phyloP scores from a whole-genome alignment of 2,888 invertebrate genomes.

The Creontiades dilutus region DNA sequence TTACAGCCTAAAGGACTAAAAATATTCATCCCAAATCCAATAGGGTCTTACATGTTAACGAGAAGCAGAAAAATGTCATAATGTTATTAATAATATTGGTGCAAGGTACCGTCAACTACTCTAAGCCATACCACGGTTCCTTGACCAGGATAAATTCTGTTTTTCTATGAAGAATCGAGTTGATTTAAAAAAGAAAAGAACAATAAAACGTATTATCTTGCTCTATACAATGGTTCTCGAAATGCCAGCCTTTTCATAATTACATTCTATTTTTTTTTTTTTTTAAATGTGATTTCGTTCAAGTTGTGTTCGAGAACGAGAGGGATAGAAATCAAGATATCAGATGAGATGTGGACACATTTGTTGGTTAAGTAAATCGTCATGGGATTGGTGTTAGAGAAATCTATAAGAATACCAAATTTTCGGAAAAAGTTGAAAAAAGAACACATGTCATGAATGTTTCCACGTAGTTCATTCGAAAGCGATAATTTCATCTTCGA shows the following conservation, averaged over 20 bases:
- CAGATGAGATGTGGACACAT: too few species aligned
- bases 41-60: constrained; percentile 34
- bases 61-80: not conserved
- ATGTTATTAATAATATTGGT: constrained; percentile 33
- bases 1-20: constrained; percentile 58
- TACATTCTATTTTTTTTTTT: constrained; percentile 9
- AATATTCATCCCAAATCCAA: constrained; percentile 49
- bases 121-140: constrained; percentile 23
- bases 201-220: not conserved
- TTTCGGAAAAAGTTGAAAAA: not conserved
- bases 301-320: too few species aligned
- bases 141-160: not conserved
- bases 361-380: not conserved
- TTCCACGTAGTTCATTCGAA: not conserved
- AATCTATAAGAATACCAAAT: not conserved
- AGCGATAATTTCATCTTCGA: not conserved
- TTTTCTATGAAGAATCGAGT: not conserved
- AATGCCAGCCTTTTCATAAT: constrained; percentile 6
- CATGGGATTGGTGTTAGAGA: not conserved
- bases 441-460: constrained; percentile 13
- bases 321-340: too few species aligned
- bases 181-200: not conserved
- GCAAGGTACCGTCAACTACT: constrained; percentile 14
- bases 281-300: not conserved
- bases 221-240: not conserved